phyloP scores from a whole-genome alignment of 2,888 invertebrate genomes.

The Muscina levida region DNA sequence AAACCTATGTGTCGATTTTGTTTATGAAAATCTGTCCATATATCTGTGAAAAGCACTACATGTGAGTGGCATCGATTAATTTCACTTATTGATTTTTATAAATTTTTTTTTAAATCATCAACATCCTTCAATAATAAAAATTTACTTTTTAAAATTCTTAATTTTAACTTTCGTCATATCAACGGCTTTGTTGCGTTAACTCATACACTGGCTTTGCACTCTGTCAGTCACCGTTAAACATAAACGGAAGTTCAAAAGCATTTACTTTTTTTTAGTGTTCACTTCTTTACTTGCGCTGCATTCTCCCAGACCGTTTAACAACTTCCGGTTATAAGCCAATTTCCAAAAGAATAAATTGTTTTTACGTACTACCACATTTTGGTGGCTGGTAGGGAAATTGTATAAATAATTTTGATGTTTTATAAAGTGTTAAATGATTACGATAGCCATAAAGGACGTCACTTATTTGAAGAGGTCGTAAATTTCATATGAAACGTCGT shows the following conservation, averaged over 20 bases:
- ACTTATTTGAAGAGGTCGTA: background rate
- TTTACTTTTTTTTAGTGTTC: conserved; percentile 12
- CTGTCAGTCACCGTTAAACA: background rate
- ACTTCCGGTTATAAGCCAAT: conserved; percentile 58
- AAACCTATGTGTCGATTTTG: too few relatives aligned
- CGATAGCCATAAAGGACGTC: background rate
- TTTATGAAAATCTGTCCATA: too few relatives aligned
- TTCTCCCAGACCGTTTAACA: conserved; percentile 56
- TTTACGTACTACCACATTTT: background rate
- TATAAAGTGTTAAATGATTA: conserved; percentile 15
- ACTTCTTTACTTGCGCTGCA: conserved; percentile 7
- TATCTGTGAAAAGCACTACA: too few relatives aligned
- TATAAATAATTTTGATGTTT: background rate
- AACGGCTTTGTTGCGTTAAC: too few relatives aligned
- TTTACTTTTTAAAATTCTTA: too few relatives aligned
- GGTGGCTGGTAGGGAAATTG: background rate
- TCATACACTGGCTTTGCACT: too few relatives aligned
- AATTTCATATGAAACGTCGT: too few relatives aligned
- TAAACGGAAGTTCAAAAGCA: conserved; percentile 59
- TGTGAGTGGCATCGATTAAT: too few relatives aligned
- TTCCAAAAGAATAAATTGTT: conserved; percentile 58
- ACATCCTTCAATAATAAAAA: too few relatives aligned
- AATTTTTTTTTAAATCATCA: background rate
- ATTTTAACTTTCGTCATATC: conserved; percentile 19
- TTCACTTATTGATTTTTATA: background rate